phyloP scores from a whole-genome alignment of 1,140 invertebrate species.

The Hyphantria cunea region DNA sequence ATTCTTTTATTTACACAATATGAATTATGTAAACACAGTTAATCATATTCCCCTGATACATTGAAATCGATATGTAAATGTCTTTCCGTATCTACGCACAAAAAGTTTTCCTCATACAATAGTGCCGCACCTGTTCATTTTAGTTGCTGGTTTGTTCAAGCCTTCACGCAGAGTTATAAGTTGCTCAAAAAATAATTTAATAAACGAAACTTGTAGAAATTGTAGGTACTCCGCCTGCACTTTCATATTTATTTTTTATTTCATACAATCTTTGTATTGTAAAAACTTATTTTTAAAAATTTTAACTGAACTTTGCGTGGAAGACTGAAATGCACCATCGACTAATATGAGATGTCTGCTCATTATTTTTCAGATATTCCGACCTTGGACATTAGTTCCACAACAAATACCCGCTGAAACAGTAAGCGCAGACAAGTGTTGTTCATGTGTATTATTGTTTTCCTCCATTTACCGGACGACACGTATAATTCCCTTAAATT shows the following conservation, averaged over 20 bases:
- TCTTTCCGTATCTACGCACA: constrained; percentile 4
- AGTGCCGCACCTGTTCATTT: constrained; percentile 28
- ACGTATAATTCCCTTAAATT: constrained; percentile 39
- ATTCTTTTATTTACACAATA: constrained; percentile 18
- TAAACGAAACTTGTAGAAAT: no score
- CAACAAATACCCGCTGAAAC: constrained; percentile 78
- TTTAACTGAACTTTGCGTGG: constrained; percentile 34
- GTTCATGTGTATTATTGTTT: constrained; percentile 75
- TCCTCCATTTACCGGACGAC: constrained; percentile 68
- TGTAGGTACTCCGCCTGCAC: no score
- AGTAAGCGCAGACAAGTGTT: constrained; percentile 78
- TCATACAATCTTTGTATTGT: no score
- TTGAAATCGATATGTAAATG: background rate
- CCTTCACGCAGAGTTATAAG: constrained; percentile 42
- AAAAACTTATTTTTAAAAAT: background rate
- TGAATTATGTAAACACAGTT: constrained; percentile 21
- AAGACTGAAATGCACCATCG: constrained; percentile 56
- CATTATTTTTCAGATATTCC: constrained; percentile 80
- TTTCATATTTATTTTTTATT: no score
- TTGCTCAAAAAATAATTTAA: no score
- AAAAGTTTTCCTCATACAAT: constrained; percentile 2
- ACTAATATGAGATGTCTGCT: constrained; percentile 74
- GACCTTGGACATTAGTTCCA: constrained; percentile 79
- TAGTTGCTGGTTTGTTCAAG: constrained; percentile 58
- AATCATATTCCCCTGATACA: constrained; percentile 11